These are phyloP conservation scores for Antennarius maculatus DNA, from an alignment of 2,797 vertebrate species.

Conservation along the genomic window DNA sequence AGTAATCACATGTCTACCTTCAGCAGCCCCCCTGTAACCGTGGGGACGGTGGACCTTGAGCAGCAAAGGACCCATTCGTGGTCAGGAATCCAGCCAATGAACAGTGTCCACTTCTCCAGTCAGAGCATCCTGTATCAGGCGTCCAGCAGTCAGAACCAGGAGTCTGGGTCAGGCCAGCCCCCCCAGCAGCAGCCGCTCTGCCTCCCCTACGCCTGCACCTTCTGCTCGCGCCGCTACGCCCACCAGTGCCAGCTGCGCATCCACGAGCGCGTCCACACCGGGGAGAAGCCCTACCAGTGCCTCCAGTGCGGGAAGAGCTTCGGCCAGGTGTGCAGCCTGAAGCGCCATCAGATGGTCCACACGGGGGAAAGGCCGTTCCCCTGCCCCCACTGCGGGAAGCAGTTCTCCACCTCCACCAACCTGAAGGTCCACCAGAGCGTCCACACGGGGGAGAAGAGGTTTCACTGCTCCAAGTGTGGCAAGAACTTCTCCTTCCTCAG, in stretches of 20 bases:
- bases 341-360: slow-evolving; percentile 70
- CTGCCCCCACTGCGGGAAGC: slow-evolving; percentile 66
- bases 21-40: not conserved
- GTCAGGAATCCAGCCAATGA: slow-evolving; percentile 12
- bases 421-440: slow-evolving; percentile 72
- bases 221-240: slow-evolving; percentile 53
- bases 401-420: slow-evolving; percentile 67
- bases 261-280: slow-evolving; percentile 58
- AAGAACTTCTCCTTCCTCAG: slow-evolving; percentile 71
- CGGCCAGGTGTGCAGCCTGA: slow-evolving; percentile 65
- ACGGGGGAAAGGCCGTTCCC: slow-evolving; percentile 61
- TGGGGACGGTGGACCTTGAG: slow-evolving; percentile 14
- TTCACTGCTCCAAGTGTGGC: slow-evolving; percentile 65
- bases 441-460: slow-evolving; percentile 68
- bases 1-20: slow-evolving; percentile 4
- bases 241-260: slow-evolving; percentile 65
- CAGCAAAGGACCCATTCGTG: slow-evolving; percentile 8
- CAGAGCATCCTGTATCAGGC: not conserved
- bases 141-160: slow-evolving; percentile 15
- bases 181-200: slow-evolving; percentile 5
- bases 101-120: slow-evolving; percentile 2
- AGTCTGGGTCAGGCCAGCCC: not conserved
- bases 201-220: slow-evolving; percentile 42
- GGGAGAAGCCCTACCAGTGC: slow-evolving; percentile 66
- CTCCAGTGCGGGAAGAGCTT: slow-evolving; percentile 67